Percentiles rank a stretch among this genome's conserved stretches.
Conservation (phyloP, 2,113 vertebrate genomes). For the Ophiodon elongatus region DNA sequence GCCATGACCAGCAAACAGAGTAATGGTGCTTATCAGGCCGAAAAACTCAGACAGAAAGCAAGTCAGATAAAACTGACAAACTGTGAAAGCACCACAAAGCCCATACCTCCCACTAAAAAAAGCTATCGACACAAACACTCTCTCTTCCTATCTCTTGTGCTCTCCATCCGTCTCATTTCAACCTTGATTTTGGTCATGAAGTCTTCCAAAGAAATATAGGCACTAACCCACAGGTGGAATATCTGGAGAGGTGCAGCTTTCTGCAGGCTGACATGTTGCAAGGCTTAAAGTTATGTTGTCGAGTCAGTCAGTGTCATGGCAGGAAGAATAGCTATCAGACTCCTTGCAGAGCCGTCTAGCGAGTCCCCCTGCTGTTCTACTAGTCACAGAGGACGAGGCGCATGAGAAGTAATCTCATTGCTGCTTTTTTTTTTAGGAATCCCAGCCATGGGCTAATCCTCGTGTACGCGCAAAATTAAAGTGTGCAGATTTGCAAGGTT, state of each 20-base stretch:
- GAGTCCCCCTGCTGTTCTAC: slow-evolving; percentile 63
- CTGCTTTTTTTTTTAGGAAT: slow-evolving; percentile 34
- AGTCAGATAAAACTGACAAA: slow-evolving; percentile 51
- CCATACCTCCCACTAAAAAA: slow-evolving; percentile 7
- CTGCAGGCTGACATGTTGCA: slow-evolving; percentile 20
- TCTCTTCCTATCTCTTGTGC: not conserved
- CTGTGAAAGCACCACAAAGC: slow-evolving; percentile 31
- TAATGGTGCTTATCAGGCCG: slow-evolving; percentile 54
- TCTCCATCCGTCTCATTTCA: slow-evolving; percentile 9
- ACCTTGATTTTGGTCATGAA: slow-evolving; percentile 1
- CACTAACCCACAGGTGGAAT: slow-evolving; percentile 25
- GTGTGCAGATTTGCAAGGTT: slow-evolving; percentile 36
- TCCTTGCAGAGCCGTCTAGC: slow-evolving; percentile 53
- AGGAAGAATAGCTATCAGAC: slow-evolving; percentile 57
- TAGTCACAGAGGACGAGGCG: slow-evolving; percentile 43
- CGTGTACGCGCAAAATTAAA: slow-evolving; percentile 32
- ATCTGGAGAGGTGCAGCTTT: slow-evolving; percentile 41
- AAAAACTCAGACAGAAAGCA: slow-evolving; percentile 40
- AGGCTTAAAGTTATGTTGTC: slow-evolving; percentile 33
- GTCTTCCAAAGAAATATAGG: slow-evolving; percentile 4
- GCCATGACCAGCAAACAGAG: slow-evolving; percentile 61
- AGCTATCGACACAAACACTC: slow-evolving; percentile 6
- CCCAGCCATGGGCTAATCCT: slow-evolving; percentile 44
- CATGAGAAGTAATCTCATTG: slow-evolving; percentile 37
- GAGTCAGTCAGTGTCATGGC: slow-evolving; percentile 49